phyloP scores from a whole-genome alignment of 2,888 invertebrate genomes.

The Tortrix viridana region DNA sequence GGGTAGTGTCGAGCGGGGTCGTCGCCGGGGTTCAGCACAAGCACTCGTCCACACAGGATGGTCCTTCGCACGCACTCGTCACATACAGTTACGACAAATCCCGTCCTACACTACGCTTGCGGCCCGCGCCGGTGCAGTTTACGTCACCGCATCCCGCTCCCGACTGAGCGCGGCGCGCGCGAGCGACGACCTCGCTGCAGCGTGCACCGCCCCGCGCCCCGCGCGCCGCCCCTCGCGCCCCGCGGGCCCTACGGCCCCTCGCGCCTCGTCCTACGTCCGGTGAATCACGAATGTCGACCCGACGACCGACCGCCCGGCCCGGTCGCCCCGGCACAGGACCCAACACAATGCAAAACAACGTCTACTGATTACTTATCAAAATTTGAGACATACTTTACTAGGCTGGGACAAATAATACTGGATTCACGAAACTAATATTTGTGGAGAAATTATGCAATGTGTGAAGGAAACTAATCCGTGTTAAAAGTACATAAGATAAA shows the following conservation, averaged over 20 bases:
- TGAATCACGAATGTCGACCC: constrained; percentile 60
- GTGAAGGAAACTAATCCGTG: too few species aligned
- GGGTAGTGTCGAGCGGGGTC: constrained; percentile 79
- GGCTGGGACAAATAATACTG: too few species aligned
- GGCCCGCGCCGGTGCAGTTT: constrained; percentile 82
- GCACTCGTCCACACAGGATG: constrained; percentile 68
- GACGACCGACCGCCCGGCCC: constrained; percentile 25
- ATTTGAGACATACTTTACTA: too few species aligned
- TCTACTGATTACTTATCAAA: too few species aligned
- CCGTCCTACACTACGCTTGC: constrained; percentile 82
- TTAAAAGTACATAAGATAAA: too few species aligned
- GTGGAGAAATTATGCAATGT: too few species aligned
- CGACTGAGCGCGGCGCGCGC: constrained; percentile 72
- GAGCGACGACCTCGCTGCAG: constrained; percentile 83
- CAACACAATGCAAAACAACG: background rate
- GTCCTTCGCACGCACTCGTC: constrained; percentile 67
- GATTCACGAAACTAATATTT: too few species aligned
- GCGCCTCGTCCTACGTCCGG: constrained; percentile 75
- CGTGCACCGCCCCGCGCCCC: constrained; percentile 73
- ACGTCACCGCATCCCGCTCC: constrained; percentile 85
- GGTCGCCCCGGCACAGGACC: constrained; percentile 1
- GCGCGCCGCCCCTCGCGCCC: constrained; percentile 48
- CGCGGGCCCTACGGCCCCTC: constrained; percentile 52
- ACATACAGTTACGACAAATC: constrained; percentile 75
- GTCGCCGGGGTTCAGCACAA: constrained; percentile 69